Conservation (phyloP, 2,797 vertebrate genomes). For the Scolopax rusticola region DNA sequence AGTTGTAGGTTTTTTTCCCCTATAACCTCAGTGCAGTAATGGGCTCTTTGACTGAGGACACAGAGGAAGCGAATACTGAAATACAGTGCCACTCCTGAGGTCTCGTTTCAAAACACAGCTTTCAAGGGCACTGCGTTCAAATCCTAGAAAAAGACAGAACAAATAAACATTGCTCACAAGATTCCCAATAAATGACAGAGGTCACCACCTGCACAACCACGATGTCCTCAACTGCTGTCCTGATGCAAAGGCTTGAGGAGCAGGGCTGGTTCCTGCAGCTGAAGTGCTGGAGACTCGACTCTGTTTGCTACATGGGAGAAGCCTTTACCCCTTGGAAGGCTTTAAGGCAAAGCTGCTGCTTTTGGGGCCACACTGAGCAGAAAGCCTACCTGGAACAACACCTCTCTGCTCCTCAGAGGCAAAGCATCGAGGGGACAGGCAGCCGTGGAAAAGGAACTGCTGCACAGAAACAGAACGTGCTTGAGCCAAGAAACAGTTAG, state of each 20-base stretch:
- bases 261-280: neutral
- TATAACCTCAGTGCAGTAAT: neutral
- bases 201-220: neutral
- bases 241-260: neutral
- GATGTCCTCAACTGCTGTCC: rapidly evolving
- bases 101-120: neutral
- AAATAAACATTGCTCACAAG: neutral
- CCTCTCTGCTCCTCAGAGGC: neutral
- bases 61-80: neutral
- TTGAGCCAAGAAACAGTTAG: neutral
- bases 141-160: neutral
- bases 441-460: neutral
- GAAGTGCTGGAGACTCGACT: neutral
- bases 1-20: neutral
- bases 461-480: neutral
- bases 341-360: neutral
- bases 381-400: neutral
- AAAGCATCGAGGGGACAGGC: neutral
- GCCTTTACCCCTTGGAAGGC: neutral
- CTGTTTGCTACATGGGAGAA: rapidly evolving
- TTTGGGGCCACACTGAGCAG: neutral
- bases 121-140: neutral
- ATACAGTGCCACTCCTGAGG: neutral
- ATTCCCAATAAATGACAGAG: neutral
- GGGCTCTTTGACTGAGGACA: neutral